Base-by-base conservation (phyloP, 2,113 vertebrate genomes). In the Megaceryle maxima region DNA sequence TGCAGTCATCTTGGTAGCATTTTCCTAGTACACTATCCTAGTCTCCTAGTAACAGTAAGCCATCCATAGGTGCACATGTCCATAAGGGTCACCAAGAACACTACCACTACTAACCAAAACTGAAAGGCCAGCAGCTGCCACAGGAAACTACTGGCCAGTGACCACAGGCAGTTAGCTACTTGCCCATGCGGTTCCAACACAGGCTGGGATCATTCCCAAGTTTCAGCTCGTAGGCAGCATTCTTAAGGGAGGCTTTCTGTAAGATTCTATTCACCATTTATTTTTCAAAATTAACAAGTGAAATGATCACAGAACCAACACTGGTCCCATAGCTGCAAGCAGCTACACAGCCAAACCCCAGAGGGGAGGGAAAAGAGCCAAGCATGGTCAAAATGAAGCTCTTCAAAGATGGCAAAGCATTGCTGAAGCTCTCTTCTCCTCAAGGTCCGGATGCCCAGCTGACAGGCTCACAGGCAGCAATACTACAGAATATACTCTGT, bases 261-360 rank as follows among this genome's bases (percentile, higher is more conserved):
- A 89, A 83, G 59, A 50, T 63, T 74, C 75, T 76, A 79, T 68
- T 92, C 53, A 86, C 63, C 60, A 62, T 90, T 96, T 85, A 81
- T 79, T 91, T 95, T 86, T 87, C 46, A 82, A 95, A 97, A 95
- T 90, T 82, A 95, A 94, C 55, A 74, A 60, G 25, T 24, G 60
- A 82, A 73, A 48, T 6, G 44, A 84, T 56, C 35, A 46, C 41
- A 37, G 70, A 90, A 83, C 43, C 57, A 44, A 46, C 28, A 16
- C 0, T 16, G 12, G 48, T 28, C 51, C 46, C 14, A 8, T 10
- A 68, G 56, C 41, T 81, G 69, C 2, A 8, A 19, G 3, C 48
- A 51, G 41, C 56, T 62, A n/a, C 31, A 63, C 3, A 80, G 64
- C 59, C 87, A 94, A 91, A 93, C 70, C 73, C 67, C 55, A 83